Evolutionary conservation across 1,140 invertebrate species (phyloP), one percentile per base, ranked within the genome.

Genomic region (Cephus cinctus): DNA sequence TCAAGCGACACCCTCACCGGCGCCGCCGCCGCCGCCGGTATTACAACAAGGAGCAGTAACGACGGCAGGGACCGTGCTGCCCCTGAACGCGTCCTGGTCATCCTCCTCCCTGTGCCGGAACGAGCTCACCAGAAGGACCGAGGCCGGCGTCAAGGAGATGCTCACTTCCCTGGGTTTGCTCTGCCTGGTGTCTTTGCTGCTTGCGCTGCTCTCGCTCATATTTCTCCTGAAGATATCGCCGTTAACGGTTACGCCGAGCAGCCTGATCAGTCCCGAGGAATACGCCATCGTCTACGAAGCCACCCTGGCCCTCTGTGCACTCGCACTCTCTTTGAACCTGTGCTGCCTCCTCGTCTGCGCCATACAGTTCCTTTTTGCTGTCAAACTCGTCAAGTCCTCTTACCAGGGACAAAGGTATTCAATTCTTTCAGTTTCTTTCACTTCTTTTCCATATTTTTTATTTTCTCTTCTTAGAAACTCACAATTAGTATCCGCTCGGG

Each of bases 281-380:
- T 92, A 92, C 59, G 84, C 88, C 16, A 85, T 90, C 49, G 89
- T 95, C 20, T 92, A 93, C 68, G 92, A 95, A 79, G 91, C 95
- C 51, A 92, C 91, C 2, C 78, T 94, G 53, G 91, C 90, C 4
- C 78, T 95, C 49, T 91, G 90, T 65, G 90, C 92, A 8, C 80
- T 95, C 44, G 92, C 92, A 16, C 76, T 95, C 16, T 91, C 89
- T 1, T 75, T 95, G 20, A 92, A 95, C 73, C 80, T 95, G 12
- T 94, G 91, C 77, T 95, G 92, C 69, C 79, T 95, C 27, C 83
- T 96, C 50, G 91, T 96, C 46, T 96, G 92, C 80, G 88, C 90
- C 50, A 92, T 94, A 61, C 93, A 96, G 78, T 94, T 94, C 78
- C 83, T 95, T 57, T 95, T 95, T 71, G 89, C 91, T 18, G 88